Base-by-base conservation (phyloP, 1,140 invertebrate species). In the Mycetomoellerius zeteki region DNA sequence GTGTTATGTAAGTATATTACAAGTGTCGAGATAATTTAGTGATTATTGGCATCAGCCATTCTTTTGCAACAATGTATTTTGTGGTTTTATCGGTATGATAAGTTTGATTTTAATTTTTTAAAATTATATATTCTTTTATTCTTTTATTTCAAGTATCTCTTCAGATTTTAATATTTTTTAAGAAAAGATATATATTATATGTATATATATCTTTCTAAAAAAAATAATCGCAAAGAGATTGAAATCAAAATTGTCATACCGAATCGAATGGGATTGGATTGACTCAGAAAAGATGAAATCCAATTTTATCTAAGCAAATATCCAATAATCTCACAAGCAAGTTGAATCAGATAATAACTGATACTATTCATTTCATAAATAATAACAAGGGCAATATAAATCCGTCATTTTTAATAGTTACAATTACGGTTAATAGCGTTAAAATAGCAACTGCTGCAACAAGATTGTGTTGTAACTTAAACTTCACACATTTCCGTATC, bases 1-100 rank as follows among this genome's bases (percentile, higher is more conserved):
- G 97, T 98, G 81, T 96, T 97, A 93, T 98, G 98, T 98, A 97
- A 98, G 97, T 97, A 93, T 97, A 93, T 88, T 73, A 73, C 16
- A 43, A 58, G 16, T 77, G 16, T 77, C 4, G 43, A 73, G 16
- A 43, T 58, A 8, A 84, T 5, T 37, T 58, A 72, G 7, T 24
- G 19, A 72, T 30, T 58, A 37, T 56, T 58, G 47, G 1, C n/a
- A 7, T 3, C 33, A 3, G 3, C 7, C n/a, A 10, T 47, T 7
- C 21, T 73, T 56, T 56, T 19, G 24, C 27, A 37, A 27, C 7
- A 21, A 72, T 73, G 37, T 81, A 37, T 71, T 56, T 56, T 21
- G 8, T 12, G 3, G 12, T 30, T 33, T 27, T 50, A 37, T 54
- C 21, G 8, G 7, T 47, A 30, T 50, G 7, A 56, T 19, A 50